Conservation (phyloP, 2,797 vertebrate genomes). For the Pseudochirops cupreus region DNA sequence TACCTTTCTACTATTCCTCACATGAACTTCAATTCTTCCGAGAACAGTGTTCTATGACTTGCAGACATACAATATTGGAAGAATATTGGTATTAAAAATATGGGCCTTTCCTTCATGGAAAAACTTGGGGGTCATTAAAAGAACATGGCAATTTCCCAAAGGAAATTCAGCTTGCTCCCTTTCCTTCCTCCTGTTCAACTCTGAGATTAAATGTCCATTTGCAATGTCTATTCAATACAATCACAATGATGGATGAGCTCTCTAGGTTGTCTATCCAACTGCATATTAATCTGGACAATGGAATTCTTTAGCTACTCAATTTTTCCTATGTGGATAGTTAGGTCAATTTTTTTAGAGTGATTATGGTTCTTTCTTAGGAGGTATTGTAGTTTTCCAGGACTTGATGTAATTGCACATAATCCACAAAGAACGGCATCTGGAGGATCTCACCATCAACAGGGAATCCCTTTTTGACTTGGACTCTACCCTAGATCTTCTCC, state of each 20-base stretch:
- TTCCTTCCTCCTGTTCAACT: background rate
- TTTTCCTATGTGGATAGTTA: background rate
- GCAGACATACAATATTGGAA: background rate
- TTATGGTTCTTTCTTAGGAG: too few species aligned
- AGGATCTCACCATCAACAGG: background rate
- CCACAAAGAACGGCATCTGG: background rate
- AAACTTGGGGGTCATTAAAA: background rate
- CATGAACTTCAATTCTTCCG: background rate
- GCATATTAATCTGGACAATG: background rate
- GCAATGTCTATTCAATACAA: background rate
- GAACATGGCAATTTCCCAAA: background rate
- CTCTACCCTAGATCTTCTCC: background rate
- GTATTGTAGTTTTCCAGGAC: too few species aligned
- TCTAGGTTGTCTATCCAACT: background rate
- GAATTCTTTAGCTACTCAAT: background rate
- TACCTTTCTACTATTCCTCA: background rate
- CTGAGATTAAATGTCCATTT: background rate
- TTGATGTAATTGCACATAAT: too few species aligned
- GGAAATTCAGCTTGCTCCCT: background rate
- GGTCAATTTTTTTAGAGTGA: background rate
- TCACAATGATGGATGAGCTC: background rate
- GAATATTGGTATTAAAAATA: background rate
- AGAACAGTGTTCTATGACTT: background rate
- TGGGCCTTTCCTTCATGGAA: background rate
- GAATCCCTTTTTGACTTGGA: background rate